phyloP scores from a whole-genome alignment of 2,113 vertebrate species.

The Hypanus sabinus region DNA sequence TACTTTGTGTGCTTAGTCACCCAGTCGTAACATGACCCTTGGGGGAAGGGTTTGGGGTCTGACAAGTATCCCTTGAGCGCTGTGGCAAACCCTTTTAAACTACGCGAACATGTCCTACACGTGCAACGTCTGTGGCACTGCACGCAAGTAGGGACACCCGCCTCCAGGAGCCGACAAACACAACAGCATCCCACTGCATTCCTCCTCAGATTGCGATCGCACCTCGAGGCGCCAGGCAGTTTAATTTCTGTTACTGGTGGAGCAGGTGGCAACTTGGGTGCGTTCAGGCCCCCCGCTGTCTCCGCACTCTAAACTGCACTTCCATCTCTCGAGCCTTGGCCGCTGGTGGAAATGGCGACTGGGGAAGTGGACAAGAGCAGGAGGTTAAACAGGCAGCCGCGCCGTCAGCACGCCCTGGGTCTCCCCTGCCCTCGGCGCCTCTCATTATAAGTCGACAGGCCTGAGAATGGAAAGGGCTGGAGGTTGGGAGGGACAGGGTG shows the following conservation, averaged over 20 bases:
- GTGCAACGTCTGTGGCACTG: neutral
- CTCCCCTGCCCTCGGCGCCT: neutral
- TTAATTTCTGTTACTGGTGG: constrained; percentile 11
- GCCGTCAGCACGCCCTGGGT: neutral
- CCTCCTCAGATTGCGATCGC: constrained; percentile 6
- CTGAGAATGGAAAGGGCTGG: neutral
- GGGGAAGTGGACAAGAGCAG: constrained; percentile 29
- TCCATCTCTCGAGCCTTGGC: constrained; percentile 6
- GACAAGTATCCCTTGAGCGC: neutral
- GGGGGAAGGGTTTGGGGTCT: neutral
- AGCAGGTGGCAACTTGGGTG: neutral
- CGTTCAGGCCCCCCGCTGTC: neutral
- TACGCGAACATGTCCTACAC: neutral
- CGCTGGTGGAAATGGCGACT: neutral
- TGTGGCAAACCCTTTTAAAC: neutral
- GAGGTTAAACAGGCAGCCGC: neutral
- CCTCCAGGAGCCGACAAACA: neutral
- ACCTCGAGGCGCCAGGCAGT: constrained; percentile 4
- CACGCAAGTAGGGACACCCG: neutral
- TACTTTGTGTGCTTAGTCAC: too few species aligned
- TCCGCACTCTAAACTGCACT: constrained; percentile 5
- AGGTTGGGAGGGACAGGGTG: neutral
- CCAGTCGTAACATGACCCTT: neutral
- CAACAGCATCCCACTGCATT: neutral
- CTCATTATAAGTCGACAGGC: neutral